Evolutionary conservation across 2,797 vertebrate genomes (phyloP).

Genomic region (Helarctos malayanus): DNA sequence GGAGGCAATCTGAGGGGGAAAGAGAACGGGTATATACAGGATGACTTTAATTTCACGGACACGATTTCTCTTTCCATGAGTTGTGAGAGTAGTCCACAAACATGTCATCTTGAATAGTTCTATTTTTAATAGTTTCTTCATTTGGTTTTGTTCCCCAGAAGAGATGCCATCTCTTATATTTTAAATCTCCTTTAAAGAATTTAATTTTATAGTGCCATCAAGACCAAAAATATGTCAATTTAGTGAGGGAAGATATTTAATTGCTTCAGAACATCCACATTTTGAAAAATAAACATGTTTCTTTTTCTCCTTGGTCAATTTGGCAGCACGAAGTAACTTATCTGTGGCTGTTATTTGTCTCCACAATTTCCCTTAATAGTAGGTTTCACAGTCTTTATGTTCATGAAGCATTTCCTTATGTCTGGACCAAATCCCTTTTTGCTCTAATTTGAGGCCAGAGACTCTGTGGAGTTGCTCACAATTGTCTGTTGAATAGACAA

Average conservation of each 20-base stretch:
- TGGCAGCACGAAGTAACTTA: slow-evolving; percentile 77
- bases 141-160: slow-evolving; percentile 43
- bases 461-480: slow-evolving; percentile 60
- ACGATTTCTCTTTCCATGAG: neutral
- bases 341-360: slow-evolving; percentile 82
- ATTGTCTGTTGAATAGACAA: slow-evolving; percentile 71
- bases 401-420: slow-evolving; percentile 82
- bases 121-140: slow-evolving; percentile 56
- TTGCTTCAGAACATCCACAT: slow-evolving; percentile 67
- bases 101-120: neutral
- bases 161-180: slow-evolving; percentile 54
- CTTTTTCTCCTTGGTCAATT: slow-evolving; percentile 81
- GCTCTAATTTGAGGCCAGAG: slow-evolving; percentile 77
- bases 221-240: slow-evolving; percentile 69
- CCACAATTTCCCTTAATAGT: slow-evolving; percentile 79
- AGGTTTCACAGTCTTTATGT: slow-evolving; percentile 79
- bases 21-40: neutral
- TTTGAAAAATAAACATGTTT: slow-evolving; percentile 82
- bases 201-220: slow-evolving; percentile 63
- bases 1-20: neutral
- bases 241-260: slow-evolving; percentile 66
- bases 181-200: slow-evolving; percentile 44
- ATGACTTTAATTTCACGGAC: slow-evolving; percentile 1
- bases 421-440: slow-evolving; percentile 79
- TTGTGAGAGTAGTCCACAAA: neutral